Base-by-base conservation (phyloP, 2,797 vertebrate species). In the Phoxinus dragarum region DNA sequence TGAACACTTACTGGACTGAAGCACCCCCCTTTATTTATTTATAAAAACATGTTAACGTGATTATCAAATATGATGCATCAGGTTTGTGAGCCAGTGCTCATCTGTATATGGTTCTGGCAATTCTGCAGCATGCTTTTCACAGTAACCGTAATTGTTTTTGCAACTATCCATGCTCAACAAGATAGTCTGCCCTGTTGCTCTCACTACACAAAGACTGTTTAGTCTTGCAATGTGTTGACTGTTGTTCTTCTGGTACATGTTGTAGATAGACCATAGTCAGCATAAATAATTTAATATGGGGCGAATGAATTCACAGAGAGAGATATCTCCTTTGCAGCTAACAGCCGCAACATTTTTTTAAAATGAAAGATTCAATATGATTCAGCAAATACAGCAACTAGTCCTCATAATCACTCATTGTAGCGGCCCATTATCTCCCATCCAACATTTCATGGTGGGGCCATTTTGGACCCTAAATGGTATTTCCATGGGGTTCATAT, bases 161-260 rank as follows among this genome's bases (percentile, higher is more conserved):
- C 59, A 56, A 56, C 36, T 72, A 11, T 56, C 34, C 47, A 3
- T 71, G 66, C 12, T 59, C 0, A 5, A 71, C 16, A 31, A 59
- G 16, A 82, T 40, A 44, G 23, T 61, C 12, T 64, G 59, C n/a
- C n/a, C 59, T 64, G 59, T 14, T 64, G 27, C n/a, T 31, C 27
- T 64, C 61, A 16, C 61, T 31, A 6, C 12, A 64, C 27, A 64
- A 64, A 64, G 56, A 27, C 42, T 59, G 67, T 81, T 81, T 73
- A 66, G 42, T 75, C 54, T 64, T 36, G 31, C 42, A 49, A 21
- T 61, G 49, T 10, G 19, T 75, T 59, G 21, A 27, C 31, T 64
- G 54, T 64, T 21, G 56, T 21, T 19, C 6, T 54, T 84, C 34
- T 77, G 10, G 36, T 54, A 19, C 34, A 31, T 31, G 6, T 16